phyloP scores from a whole-genome alignment of 2,113 vertebrate genomes.

The Galeopterus variegatus region DNA sequence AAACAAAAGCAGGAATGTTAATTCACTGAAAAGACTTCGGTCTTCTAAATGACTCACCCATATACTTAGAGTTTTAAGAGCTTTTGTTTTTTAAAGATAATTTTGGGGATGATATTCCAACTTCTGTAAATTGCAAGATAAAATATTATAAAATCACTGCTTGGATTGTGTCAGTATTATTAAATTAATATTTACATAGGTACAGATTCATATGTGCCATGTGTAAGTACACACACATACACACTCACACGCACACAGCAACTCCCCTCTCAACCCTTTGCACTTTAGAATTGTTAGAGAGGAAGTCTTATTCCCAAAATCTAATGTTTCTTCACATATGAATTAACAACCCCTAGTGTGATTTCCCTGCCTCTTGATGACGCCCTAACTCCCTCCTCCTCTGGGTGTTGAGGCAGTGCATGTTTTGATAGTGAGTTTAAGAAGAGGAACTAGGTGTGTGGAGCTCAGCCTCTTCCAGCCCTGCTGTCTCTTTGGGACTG shows the following conservation, averaged over 20 bases:
- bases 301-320: background rate
- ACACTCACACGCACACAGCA: background rate
- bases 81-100: background rate
- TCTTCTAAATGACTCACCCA: background rate
- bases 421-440: background rate
- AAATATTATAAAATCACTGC: background rate
- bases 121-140: background rate
- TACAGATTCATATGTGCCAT: background rate
- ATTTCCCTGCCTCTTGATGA: background rate
- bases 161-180: background rate
- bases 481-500: background rate
- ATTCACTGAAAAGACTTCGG: background rate
- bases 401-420: background rate
- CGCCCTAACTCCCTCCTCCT: accelerated
- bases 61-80: background rate
- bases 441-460: background rate
- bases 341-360: background rate
- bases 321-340: background rate
- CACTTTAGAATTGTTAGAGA: background rate
- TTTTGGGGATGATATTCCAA: background rate
- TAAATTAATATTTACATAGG: background rate
- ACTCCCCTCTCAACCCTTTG: background rate
- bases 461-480: background rate
- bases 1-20: background rate
- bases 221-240: background rate